A percentile compares a stretch with the other conserved stretches of the same genome.
Conservation (phyloP, 1,140 invertebrate genomes). For the Zelostemma sp. region DNA sequence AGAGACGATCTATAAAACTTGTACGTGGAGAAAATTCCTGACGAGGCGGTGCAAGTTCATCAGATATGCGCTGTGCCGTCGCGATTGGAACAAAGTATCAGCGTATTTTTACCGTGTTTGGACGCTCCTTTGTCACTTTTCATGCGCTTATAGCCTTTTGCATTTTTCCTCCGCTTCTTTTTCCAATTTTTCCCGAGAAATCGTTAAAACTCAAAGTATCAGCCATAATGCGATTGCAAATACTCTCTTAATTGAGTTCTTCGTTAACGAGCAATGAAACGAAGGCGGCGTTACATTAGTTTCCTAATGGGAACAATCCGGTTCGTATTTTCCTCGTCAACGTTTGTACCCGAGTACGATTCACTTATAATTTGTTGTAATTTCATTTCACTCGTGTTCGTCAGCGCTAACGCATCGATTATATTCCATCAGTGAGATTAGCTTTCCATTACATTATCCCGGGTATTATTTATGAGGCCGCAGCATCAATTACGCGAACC, state of each 20-base stretch:
- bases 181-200: background rate
- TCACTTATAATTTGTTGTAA: slow-evolving; percentile 41
- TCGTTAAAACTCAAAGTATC: background rate
- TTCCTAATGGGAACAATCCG: slow-evolving; percentile 44
- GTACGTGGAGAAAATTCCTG: too few relatives aligned
- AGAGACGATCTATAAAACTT: too few relatives aligned
- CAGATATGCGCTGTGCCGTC: too few relatives aligned
- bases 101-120: too few relatives aligned
- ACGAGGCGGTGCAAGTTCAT: too few relatives aligned
- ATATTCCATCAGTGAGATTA: slow-evolving; percentile 17
- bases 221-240: slow-evolving; percentile 7
- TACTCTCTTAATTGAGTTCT: slow-evolving; percentile 11
- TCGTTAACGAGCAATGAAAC: slow-evolving; percentile 27
- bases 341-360: slow-evolving; percentile 15
- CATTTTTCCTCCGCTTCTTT: slow-evolving; percentile 2
- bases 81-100: too few relatives aligned
- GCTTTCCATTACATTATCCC: background rate
- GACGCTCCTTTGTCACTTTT: too few relatives aligned
- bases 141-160: slow-evolving; percentile 1
- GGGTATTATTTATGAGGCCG: background rate
- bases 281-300: slow-evolving; percentile 29
- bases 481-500: background rate
- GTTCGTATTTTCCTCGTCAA: slow-evolving; percentile 40
- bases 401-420: slow-evolving; percentile 14
- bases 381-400: slow-evolving; percentile 37